phyloP scores from a whole-genome alignment of 2,888 invertebrate species.

The Tetranychus piercei region DNA sequence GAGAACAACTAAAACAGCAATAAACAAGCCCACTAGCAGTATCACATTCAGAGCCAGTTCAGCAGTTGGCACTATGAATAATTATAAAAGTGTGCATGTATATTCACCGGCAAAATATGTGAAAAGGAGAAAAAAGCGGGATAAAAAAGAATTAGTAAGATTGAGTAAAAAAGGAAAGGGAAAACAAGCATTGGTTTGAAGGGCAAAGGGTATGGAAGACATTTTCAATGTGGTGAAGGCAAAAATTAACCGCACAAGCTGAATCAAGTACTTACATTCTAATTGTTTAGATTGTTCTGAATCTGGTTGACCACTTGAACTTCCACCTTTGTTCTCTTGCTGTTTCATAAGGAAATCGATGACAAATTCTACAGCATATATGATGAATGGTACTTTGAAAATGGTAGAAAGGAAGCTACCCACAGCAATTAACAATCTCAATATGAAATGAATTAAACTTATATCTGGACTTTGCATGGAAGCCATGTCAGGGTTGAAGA shows the following conservation, averaged over 20 bases:
- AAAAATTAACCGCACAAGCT: too few relatives aligned
- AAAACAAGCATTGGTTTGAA: too few relatives aligned
- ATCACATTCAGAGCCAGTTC: background rate
- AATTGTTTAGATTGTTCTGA: background rate
- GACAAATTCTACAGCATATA: background rate
- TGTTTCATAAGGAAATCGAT: background rate
- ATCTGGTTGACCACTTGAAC: background rate
- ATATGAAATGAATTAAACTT: background rate
- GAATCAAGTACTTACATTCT: background rate
- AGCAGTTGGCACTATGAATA: background rate
- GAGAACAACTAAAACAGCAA: background rate
- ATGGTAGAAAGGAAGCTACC: background rate
- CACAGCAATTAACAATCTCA: background rate
- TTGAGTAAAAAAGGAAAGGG: too few relatives aligned
- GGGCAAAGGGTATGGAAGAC: too few relatives aligned
- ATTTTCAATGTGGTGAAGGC: too few relatives aligned
- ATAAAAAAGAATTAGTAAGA: too few relatives aligned
- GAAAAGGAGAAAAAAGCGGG: too few relatives aligned
- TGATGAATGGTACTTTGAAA: background rate
- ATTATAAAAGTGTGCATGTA: background rate
- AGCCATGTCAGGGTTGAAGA: background rate
- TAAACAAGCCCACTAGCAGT: background rate
- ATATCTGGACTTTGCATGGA: background rate
- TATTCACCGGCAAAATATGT: too few relatives aligned
- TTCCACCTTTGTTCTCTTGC: background rate